Evolutionary conservation across 1,140 invertebrate genomes (phyloP).

Genomic region (Frieseomelitta varia): DNA sequence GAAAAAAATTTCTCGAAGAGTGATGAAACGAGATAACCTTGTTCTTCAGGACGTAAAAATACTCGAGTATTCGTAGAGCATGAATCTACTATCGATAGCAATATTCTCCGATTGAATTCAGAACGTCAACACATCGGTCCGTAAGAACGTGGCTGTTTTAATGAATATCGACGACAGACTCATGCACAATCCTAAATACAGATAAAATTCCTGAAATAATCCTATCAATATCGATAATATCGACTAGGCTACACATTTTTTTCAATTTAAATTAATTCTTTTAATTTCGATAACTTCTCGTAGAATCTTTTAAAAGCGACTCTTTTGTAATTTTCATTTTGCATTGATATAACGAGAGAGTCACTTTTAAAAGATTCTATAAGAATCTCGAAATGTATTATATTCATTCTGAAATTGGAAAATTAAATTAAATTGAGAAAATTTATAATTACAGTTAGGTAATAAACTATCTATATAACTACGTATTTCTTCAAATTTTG

Average conservation of each 20-base stretch:
- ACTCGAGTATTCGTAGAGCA: constrained; percentile 87
- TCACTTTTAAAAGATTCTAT: no score
- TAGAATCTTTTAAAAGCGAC: no score
- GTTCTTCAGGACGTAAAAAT: constrained; percentile 67
- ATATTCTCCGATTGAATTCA: constrained; percentile 87
- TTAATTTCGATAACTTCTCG: no score
- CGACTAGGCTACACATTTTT: no score
- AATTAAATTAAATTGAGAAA: background rate
- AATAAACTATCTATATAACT: background rate
- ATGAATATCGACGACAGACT: constrained; percentile 36
- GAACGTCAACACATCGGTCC: constrained; percentile 74
- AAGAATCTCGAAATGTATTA: no score
- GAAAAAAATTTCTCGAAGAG: no score
- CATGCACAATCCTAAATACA: constrained; percentile 69
- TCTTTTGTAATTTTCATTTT: no score
- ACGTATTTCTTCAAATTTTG: background rate
- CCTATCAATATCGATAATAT: no score
- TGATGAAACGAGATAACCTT: no score
- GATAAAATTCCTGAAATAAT: background rate
- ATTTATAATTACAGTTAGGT: background rate
- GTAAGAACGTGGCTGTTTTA: constrained; percentile 69
- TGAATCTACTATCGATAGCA: constrained; percentile 85
- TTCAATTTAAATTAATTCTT: no score
- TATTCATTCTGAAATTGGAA: background rate
- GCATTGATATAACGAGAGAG: no score